phyloP scores from a whole-genome alignment of 1,140 invertebrate species.

The Camponotus pennsylvanicus region DNA sequence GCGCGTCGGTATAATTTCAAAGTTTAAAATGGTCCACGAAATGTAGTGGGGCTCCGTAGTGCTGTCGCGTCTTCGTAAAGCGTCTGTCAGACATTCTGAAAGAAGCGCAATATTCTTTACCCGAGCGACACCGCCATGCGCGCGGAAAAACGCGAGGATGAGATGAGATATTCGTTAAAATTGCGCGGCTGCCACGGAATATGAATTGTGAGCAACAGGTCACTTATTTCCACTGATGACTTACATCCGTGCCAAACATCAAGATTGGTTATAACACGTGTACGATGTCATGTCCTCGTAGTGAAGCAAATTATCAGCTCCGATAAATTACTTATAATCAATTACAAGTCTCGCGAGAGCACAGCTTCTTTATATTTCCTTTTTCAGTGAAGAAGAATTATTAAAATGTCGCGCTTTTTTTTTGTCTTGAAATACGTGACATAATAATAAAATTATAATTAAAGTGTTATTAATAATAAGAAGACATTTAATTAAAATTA shows the following conservation, averaged over 20 bases:
- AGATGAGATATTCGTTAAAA: slow-evolving; percentile 58
- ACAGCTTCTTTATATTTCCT: neutral
- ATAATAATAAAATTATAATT: neutral
- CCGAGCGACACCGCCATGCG: slow-evolving; percentile 31
- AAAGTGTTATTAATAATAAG: slow-evolving; percentile 10
- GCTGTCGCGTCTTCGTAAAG: slow-evolving; percentile 49
- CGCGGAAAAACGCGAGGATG: slow-evolving; percentile 50
- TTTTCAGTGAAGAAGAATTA: neutral
- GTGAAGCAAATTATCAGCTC: neutral
- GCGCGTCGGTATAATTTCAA: slow-evolving; percentile 56
- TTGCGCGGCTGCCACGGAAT: slow-evolving; percentile 56
- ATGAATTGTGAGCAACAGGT: slow-evolving; percentile 69
- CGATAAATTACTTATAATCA: slow-evolving; percentile 5
- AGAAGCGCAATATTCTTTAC: slow-evolving; percentile 61
- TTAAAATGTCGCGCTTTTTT: neutral
- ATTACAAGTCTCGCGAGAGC: neutral
- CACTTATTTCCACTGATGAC: slow-evolving; percentile 56
- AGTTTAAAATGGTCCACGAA: slow-evolving; percentile 54
- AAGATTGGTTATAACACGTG: neutral
- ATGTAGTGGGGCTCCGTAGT: slow-evolving; percentile 9
- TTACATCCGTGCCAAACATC: slow-evolving; percentile 29
- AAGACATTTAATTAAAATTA: slow-evolving; percentile 18
- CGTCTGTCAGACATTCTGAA: slow-evolving; percentile 35
- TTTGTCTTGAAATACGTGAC: neutral
- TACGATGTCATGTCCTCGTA: neutral